Evolutionary conservation across 2,113 vertebrate species (phyloP).

Genomic region (Puntigrus tetrazona): DNA sequence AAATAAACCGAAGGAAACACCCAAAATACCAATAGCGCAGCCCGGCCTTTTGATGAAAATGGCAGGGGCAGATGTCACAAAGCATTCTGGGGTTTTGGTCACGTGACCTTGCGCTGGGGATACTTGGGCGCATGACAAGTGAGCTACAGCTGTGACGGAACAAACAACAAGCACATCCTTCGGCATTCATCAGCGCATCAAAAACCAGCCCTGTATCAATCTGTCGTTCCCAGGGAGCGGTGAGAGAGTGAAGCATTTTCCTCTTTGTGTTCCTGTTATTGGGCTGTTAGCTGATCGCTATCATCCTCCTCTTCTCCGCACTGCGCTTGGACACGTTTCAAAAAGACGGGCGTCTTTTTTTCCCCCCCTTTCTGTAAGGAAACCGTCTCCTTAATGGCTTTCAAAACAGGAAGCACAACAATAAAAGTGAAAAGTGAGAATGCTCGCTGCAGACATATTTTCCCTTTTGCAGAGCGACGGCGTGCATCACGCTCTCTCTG

Average conservation of each 20-base stretch:
- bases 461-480: slow-evolving; percentile 34
- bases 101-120: slow-evolving; percentile 69
- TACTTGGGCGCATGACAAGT: slow-evolving; percentile 73
- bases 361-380: slow-evolving; percentile 70
- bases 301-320: slow-evolving; percentile 75
- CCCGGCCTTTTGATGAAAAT: slow-evolving; percentile 48
- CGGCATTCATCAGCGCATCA: slow-evolving; percentile 71
- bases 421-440: slow-evolving; percentile 71
- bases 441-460: slow-evolving; percentile 59
- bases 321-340: slow-evolving; percentile 81
- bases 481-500: slow-evolving; percentile 19
- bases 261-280: slow-evolving; percentile 60
- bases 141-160: slow-evolving; percentile 79
- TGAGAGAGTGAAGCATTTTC: slow-evolving; percentile 49
- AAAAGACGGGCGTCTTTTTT: slow-evolving; percentile 75
- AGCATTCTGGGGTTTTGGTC: slow-evolving; percentile 72
- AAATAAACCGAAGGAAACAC: slow-evolving; percentile 9
- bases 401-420: slow-evolving; percentile 82
- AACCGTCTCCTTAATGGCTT: slow-evolving; percentile 82
- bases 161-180: slow-evolving; percentile 74
- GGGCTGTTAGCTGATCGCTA: slow-evolving; percentile 79
- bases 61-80: slow-evolving; percentile 76
- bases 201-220: slow-evolving; percentile 72
- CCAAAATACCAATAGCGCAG: slow-evolving; percentile 43
- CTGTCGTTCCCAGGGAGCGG: slow-evolving; percentile 71